A percentile compares a stretch with the other conserved stretches of the same genome.
Conservation (phyloP, 2,888 invertebrate genomes). For the Merodon equestris region DNA sequence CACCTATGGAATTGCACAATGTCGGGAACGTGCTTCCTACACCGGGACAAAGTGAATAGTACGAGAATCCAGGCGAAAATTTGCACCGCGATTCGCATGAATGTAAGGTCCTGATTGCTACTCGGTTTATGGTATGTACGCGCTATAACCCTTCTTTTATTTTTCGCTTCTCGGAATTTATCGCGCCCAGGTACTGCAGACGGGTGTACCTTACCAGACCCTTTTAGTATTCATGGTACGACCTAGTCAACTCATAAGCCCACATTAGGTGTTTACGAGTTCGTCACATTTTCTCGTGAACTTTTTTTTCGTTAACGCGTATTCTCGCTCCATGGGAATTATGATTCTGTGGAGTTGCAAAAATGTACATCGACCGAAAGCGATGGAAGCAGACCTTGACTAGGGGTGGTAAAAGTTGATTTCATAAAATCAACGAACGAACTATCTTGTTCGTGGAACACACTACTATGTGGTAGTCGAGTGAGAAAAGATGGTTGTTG, state of each 20-base stretch:
- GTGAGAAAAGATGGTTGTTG: not conserved
- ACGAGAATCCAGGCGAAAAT: conserved; percentile 34
- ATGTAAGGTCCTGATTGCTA: conserved; percentile 36
- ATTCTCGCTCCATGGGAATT: conserved; percentile 31
- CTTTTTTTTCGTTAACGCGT: conserved; percentile 27
- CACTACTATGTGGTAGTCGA: not conserved
- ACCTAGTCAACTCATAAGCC: conserved; percentile 70
- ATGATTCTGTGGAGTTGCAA: conserved; percentile 37
- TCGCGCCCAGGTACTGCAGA: conserved; percentile 49
- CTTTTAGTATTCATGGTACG: conserved; percentile 72
- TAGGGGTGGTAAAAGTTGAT: not conserved
- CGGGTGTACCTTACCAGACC: conserved; percentile 35
- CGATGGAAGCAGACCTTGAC: not conserved
- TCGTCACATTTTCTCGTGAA: conserved; percentile 59
- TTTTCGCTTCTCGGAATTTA: conserved; percentile 30
- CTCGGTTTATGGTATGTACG: conserved; percentile 3
- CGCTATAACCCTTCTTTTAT: conserved; percentile 23
- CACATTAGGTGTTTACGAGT: conserved; percentile 73
- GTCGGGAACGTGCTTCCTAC: conserved; percentile 55
- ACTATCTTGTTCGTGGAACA: not conserved
- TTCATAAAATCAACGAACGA: conserved; percentile 24
- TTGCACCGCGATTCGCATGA: conserved; percentile 39
- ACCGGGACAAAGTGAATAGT: conserved; percentile 14
- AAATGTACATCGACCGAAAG: conserved; percentile 12
- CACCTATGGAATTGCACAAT: conserved; percentile 58